phyloP scores from a whole-genome alignment of 1,140 invertebrate genomes.

The Eupeodes corollae region DNA sequence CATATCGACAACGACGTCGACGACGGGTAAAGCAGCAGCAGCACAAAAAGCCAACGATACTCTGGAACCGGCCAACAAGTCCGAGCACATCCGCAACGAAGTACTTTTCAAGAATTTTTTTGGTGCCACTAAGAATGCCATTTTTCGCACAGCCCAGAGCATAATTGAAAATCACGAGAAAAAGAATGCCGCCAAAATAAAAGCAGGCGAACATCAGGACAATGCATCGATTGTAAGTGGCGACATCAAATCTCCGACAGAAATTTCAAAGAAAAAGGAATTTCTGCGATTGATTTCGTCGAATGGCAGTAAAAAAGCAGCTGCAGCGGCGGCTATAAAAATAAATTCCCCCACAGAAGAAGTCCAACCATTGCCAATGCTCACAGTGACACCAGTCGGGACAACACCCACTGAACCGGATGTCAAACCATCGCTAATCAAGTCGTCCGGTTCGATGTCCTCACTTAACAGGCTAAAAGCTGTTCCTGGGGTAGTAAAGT shows the following conservation, averaged over 20 bases:
- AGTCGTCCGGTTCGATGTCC: constrained; percentile 23
- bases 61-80: constrained; percentile 18
- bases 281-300: constrained; percentile 32
- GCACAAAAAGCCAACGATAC: background rate
- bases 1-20: constrained; percentile 7
- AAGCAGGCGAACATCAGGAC: constrained; percentile 12
- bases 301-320: constrained; percentile 29
- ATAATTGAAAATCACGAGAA: constrained; percentile 37
- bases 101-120: constrained; percentile 36
- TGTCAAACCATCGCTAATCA: constrained; percentile 11
- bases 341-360: background rate
- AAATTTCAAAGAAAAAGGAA: constrained; percentile 34
- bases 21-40: constrained; percentile 5
- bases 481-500: constrained; percentile 33
- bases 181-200: constrained; percentile 35
- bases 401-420: background rate
- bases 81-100: constrained; percentile 16
- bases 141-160: constrained; percentile 37
- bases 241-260: constrained; percentile 28
- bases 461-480: constrained; percentile 28
- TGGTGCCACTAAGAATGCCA: constrained; percentile 36
- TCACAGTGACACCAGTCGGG: background rate
- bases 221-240: constrained; percentile 5
- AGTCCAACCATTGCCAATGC: constrained; percentile 1
- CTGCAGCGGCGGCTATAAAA: constrained; percentile 18